Evolutionary conservation across 64 coral and sea anemone species (phyloP).

Genomic region (Pachyseris speciosa): DNA sequence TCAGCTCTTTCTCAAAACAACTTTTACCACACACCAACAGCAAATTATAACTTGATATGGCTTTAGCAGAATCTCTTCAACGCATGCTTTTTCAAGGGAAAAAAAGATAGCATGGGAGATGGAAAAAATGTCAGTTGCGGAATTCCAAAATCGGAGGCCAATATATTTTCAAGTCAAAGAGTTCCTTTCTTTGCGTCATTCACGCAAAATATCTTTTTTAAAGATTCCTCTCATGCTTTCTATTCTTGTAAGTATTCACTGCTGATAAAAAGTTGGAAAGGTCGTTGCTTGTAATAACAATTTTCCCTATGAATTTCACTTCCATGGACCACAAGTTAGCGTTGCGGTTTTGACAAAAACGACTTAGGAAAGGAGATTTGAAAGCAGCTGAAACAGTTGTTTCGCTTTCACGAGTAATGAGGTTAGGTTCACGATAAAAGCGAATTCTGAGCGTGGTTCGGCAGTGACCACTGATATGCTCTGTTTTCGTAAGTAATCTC

Average conservation of each 20-base stretch:
- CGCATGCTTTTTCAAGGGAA: neutral
- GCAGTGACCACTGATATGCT: neutral
- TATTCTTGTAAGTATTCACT: neutral
- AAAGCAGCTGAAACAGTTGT: slow-evolving; percentile 8
- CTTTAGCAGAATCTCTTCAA: no score
- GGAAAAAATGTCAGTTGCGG: neutral
- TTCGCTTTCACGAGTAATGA: no score
- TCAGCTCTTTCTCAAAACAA: neutral
- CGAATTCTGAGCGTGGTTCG: neutral
- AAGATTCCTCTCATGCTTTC: neutral
- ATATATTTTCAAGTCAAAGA: neutral
- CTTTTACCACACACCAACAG: neutral
- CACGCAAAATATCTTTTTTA: neutral
- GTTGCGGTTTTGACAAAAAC: no score
- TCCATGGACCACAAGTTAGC: no score
- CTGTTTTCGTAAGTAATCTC: slow-evolving; percentile 4
- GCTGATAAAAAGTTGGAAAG: neutral
- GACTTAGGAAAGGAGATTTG: neutral
- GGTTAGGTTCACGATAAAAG: no score
- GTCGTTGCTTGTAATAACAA: neutral
- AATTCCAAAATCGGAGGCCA: slow-evolving; percentile 34
- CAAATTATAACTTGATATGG: no score
- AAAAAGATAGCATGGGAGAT: neutral
- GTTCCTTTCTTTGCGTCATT: neutral
- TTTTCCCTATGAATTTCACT: no score